Conservation (phyloP, 2,888 invertebrate species). For the Leptura quadrifasciata region DNA sequence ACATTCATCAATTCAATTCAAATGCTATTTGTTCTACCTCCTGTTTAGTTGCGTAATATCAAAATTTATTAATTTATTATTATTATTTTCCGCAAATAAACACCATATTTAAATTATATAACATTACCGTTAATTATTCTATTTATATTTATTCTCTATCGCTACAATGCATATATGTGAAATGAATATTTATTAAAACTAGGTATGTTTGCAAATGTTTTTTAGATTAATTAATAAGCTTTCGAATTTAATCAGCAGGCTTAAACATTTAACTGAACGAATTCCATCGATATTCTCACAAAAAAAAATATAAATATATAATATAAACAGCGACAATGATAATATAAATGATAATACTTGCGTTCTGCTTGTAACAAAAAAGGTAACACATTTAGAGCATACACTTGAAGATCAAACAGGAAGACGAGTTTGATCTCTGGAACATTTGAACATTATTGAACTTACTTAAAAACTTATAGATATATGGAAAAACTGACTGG, state of each 20-base stretch:
- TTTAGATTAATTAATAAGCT: not conserved
- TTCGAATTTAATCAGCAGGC: not conserved
- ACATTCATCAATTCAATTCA: not conserved
- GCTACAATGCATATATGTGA: not conserved
- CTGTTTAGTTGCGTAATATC: not conserved
- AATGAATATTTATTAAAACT: not conserved
- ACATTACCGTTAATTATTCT: not conserved
- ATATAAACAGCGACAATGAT: too few relatives aligned
- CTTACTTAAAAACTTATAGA: too few relatives aligned
- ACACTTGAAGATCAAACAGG: too few relatives aligned
- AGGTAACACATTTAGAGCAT: too few relatives aligned
- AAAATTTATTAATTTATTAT: not conserved
- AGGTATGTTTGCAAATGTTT: not conserved
- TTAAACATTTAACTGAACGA: not conserved
- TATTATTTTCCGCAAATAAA: not conserved
- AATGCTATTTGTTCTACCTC: not conserved
- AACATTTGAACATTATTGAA: too few relatives aligned
- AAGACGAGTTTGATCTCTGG: too few relatives aligned
- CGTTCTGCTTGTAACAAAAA: too few relatives aligned
- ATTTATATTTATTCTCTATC: not conserved
- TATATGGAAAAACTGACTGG: too few relatives aligned
- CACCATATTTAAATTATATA: not conserved
- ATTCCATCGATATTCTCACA: too few relatives aligned
- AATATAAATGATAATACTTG: too few relatives aligned
- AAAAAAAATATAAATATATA: too few relatives aligned